These are phyloP conservation scores for Sitta carolinensis DNA, from an alignment of 2,797 vertebrate genomes.

Conservation along the genomic window DNA sequence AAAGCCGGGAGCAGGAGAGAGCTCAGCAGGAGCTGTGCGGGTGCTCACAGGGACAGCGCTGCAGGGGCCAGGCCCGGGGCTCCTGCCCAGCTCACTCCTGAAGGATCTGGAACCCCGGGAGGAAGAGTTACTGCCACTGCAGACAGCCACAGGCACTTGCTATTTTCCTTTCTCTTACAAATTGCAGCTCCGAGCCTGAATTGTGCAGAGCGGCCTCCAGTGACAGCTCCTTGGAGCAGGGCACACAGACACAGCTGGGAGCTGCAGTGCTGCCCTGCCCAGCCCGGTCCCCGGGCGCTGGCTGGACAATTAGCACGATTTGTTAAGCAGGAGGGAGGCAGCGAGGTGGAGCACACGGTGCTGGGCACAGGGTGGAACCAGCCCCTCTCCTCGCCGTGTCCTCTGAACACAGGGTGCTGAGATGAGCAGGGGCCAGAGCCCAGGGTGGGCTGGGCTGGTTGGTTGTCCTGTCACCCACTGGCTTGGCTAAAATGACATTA, in stretches of 20 bases:
- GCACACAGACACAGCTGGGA: neutral
- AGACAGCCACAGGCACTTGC: neutral
- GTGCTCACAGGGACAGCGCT: fast-evolving
- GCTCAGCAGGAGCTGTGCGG: neutral
- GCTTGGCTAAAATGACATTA: neutral
- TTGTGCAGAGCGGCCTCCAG: neutral
- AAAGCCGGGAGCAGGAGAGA: fast-evolving
- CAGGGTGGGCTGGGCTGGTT: neutral
- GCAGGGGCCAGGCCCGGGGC: fast-evolving
- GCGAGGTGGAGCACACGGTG: neutral
- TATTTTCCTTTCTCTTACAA: neutral
- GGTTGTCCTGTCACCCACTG: neutral
- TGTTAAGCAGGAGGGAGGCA: neutral
- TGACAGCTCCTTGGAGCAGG: conserved; percentile 4
- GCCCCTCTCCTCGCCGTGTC: neutral
- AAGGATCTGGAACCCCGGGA: neutral
- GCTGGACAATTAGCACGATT: conserved; percentile 8
- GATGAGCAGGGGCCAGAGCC: neutral
- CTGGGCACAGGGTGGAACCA: neutral
- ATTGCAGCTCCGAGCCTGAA: conserved; percentile 5
- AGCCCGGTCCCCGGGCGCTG: neutral
- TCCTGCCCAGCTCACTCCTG: neutral
- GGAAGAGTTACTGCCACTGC: neutral
- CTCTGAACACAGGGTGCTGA: neutral
- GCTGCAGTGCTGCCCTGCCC: neutral